Conservation (phyloP, 1,140 invertebrate species). For the Polypedilum vanderplanki region DNA sequence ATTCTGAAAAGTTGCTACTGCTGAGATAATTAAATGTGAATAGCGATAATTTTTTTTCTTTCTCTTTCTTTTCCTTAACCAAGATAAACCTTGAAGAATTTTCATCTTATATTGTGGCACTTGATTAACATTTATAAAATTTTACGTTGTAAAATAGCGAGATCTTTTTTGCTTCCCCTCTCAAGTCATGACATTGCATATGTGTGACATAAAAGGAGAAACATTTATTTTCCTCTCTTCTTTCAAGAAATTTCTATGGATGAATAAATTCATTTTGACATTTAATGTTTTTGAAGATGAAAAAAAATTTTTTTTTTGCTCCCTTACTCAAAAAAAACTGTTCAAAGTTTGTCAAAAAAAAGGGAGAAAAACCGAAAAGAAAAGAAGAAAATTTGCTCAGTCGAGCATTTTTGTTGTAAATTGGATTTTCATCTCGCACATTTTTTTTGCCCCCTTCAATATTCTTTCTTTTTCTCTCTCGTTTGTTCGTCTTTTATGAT, state of each 20-base stretch:
- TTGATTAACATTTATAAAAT: slow-evolving; percentile 17
- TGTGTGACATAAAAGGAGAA: neutral
- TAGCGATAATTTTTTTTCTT: too few species aligned
- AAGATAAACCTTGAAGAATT: too few species aligned
- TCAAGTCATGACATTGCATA: neutral
- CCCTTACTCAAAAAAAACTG: neutral
- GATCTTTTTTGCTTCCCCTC: neutral
- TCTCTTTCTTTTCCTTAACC: too few species aligned
- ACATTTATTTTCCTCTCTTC: neutral
- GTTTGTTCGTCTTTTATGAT: neutral
- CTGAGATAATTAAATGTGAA: too few species aligned
- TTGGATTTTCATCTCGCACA: slow-evolving; percentile 16
- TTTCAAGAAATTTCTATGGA: neutral
- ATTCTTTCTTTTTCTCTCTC: neutral
- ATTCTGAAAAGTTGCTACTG: too few species aligned
- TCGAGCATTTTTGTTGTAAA: slow-evolving; percentile 28
- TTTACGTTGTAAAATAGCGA: neutral
- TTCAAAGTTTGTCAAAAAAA: neutral
- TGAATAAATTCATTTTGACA: slow-evolving; percentile 23
- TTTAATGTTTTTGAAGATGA: slow-evolving; percentile 4
- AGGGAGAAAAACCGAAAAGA: neutral
- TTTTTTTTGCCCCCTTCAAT: neutral
- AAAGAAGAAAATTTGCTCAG: slow-evolving; percentile 26
- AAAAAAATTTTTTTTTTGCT: neutral
- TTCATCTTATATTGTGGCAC: neutral